Conservation (phyloP, 2,888 invertebrate species). For the Trichogramma evanescens region DNA sequence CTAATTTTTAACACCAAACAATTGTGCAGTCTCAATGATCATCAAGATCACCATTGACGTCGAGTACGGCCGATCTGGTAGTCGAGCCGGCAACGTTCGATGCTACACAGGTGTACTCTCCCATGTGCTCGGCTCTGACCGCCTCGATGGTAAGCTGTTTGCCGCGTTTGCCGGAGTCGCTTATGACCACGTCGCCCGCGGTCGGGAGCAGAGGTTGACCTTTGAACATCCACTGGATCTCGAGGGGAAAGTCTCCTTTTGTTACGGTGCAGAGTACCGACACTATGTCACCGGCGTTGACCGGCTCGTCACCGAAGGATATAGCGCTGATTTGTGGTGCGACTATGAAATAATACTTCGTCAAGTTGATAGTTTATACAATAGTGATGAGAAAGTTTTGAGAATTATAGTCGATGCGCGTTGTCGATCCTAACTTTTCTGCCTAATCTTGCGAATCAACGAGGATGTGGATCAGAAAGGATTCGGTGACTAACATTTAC, state of each 20-base stretch:
- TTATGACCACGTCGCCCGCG: slow-evolving; percentile 33
- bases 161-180: slow-evolving; percentile 37
- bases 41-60: slow-evolving; percentile 50
- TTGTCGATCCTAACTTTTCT: not conserved
- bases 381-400: not conserved
- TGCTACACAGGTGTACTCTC: slow-evolving; percentile 65
- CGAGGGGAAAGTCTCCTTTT: slow-evolving; percentile 71
- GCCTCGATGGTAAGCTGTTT: slow-evolving; percentile 60
- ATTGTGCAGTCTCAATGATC: no score
- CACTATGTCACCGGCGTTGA: slow-evolving; percentile 70
- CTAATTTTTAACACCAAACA: not conserved
- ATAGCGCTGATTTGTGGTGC: slow-evolving; percentile 66
- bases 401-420: not conserved
- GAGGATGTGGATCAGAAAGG: not conserved
- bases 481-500: not conserved
- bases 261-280: slow-evolving; percentile 66
- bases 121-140: slow-evolving; percentile 62
- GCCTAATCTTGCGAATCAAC: no score
- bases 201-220: slow-evolving; percentile 36
- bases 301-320: slow-evolving; percentile 62
- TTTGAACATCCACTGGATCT: slow-evolving; percentile 65
- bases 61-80: slow-evolving; percentile 49
- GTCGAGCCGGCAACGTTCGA: slow-evolving; percentile 48
- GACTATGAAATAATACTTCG: slow-evolving; percentile 47
- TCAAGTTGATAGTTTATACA: slow-evolving; percentile 3